Evolutionary conservation across 2,797 vertebrate species (phyloP), one percentile per base, ranked within the genome.

Genomic region (Remorina albescens): DNA sequence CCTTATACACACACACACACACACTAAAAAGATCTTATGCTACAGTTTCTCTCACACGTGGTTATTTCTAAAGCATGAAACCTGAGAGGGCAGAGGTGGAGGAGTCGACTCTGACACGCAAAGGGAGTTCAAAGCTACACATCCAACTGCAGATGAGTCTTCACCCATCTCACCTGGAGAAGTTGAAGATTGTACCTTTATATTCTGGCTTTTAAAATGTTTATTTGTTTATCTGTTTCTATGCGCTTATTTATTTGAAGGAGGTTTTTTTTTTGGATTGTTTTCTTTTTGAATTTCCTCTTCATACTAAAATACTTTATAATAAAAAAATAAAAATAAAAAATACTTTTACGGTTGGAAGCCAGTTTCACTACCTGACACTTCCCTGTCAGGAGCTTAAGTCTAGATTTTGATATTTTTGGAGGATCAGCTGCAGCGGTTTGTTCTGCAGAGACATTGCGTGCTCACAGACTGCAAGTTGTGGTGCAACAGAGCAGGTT

Each of bases 401-500:
- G n/a, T 16, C 2, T 61, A 12, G 57, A 63, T 57, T 66, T 19
- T 16, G 23, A 18, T 5, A 36, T 58, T 54, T 60, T 15, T 47
- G 23, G 7, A 6, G 19, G 46, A 65, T 41, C 30, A 44, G 4
- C 23, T 67, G 44, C 9, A 68, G 30, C 30, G 30, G 30, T 30
- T 30, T 28, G 13, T 49, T 71, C 71, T 21, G 63, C 21, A 74
- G 26, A 46, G 41, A 25, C 25, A 57, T 13, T 12, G 37, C 55
- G 44, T 53, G 18, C 78, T 62, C 18, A 66, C 30, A 11, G 16
- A 32, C n/a, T 55, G 57, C 54, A 36, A 72, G 61, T 34, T 69
- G 21, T 51, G 50, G 57, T 58, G 71, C n/a, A n/a, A 61, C 51
- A 74, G 53, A 84, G 57, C 77, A 67, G 67, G 83, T 87, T 86